Conservation (phyloP, 2,888 invertebrate genomes). For the Cetonia aurata region DNA sequence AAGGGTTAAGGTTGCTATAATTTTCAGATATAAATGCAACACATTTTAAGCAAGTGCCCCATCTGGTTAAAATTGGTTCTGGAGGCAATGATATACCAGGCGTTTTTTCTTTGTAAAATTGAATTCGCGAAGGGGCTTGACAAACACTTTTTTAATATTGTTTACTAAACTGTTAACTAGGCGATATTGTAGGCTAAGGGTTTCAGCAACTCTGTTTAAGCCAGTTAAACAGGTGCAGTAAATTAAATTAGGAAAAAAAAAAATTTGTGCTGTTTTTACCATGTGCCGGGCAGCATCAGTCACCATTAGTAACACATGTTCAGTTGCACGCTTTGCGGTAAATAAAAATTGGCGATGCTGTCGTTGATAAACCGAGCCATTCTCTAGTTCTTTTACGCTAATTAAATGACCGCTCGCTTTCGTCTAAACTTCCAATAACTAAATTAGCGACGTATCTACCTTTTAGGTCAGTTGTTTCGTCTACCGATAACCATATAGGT, state of each 20-base stretch:
- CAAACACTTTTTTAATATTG: constrained; percentile 55
- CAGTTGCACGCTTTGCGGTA: constrained; percentile 36
- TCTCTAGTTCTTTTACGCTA: constrained; percentile 25
- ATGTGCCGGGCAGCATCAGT: constrained; percentile 54
- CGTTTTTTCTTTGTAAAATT: constrained; percentile 44
- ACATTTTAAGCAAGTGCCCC: constrained; percentile 5
- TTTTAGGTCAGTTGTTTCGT: neutral
- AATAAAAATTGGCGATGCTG: constrained; percentile 18
- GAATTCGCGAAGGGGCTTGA: constrained; percentile 51
- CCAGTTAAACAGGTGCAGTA: constrained; percentile 57
- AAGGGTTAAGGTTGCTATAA: constrained; percentile 8
- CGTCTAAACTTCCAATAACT: constrained; percentile 14
- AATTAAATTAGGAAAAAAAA: constrained; percentile 54
- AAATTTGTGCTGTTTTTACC: constrained; percentile 52
- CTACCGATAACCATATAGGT: constrained; percentile 12
- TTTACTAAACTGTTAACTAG: constrained; percentile 52
- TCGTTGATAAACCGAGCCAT: constrained; percentile 40
- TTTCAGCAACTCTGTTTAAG: constrained; percentile 54
- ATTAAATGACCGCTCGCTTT: constrained; percentile 10
- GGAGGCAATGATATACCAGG: constrained; percentile 52
- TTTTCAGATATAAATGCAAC: constrained; percentile 7
- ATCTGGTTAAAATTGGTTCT: constrained; percentile 44
- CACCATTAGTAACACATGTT: constrained; percentile 47
- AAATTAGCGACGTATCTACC: constrained; percentile 15
- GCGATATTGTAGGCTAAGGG: constrained; percentile 48